Evolutionary conservation across 2,797 vertebrate species (phyloP), one percentile per base, ranked within the genome.

Genomic region (Acropternis orthonyx): DNA sequence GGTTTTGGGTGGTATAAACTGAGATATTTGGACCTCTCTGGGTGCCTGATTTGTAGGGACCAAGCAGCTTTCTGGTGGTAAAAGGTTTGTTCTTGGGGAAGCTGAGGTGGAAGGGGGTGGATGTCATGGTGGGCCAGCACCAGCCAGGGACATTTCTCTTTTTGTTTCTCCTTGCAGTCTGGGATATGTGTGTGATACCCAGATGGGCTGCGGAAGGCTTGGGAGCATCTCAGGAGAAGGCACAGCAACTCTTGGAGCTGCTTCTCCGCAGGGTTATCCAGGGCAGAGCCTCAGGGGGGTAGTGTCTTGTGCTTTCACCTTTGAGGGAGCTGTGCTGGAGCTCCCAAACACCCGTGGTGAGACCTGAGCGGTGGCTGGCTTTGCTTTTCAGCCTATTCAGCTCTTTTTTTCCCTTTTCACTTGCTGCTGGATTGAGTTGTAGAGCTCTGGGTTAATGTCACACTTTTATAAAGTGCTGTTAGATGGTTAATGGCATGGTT

Each of bases 371-470:
- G 6, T 3, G 28, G 23, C 67, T 85, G 63, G 19, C 48, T 85
- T 75, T 46, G 22, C 72, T 74, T 81, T 90, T 74, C 76, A 69
- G 87, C 77, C 68, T 89, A 2, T 49, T 85, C 56, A 79, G 88
- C 58, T 54, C n/a, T 89, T 88, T 23, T 26, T 51, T 51, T 16
- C 0, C 2, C 24, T 34, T 51, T 46, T 41, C 66, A 14, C 30
- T 48, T 74, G 8, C 26, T 28, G 30, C 19, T 4, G 46, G 76
- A 23, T 86, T 68, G 93, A 81, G 68, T 39, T 36, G 67, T 58
- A 26, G 96, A 86, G 84, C 65, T 1, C 76, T 10, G 77, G 85
- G 93, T 92, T 95, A 83, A 92, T 95, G 91, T 94, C 81, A 34
- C 48, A 36, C 39, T 36, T 88, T 77, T 73, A 66, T 61, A 54